Conservation (phyloP, 53 echinoderm and acorn worm species). For the Holothuria scabra region DNA sequence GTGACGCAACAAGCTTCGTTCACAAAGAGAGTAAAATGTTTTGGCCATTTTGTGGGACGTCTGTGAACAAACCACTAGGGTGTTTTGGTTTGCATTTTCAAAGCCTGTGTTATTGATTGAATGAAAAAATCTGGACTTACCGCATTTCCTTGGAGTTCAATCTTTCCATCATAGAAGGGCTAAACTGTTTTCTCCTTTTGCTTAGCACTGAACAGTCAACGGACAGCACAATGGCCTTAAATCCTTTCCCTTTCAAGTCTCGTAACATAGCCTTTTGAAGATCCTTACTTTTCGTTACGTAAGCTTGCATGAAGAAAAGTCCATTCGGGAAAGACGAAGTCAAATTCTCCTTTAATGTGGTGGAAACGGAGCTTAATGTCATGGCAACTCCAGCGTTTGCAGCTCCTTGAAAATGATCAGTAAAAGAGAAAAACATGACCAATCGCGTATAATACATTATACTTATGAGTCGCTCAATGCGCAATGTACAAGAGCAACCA, state of each 20-base stretch:
- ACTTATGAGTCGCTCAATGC: not conserved
- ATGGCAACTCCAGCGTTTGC: not conserved
- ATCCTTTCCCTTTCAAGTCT: not conserved
- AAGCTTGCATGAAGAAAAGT: not conserved
- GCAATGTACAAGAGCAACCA: not conserved
- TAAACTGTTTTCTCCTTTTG: not conserved
- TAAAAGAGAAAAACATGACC: not conserved
- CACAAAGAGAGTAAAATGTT: too few species aligned
- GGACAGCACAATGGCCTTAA: not conserved
- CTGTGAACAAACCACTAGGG: too few species aligned
- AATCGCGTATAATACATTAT: not conserved
- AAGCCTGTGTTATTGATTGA: not conserved
- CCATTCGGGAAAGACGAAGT: not conserved
- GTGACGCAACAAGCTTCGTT: too few species aligned
- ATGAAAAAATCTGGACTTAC: not conserved
- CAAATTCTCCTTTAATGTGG: not conserved
- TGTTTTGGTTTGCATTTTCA: not conserved
- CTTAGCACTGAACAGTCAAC: not conserved
- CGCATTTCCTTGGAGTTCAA: not conserved
- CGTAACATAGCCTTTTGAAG: not conserved
- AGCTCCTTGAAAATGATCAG: not conserved
- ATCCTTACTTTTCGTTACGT: not conserved
- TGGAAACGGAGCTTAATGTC: not conserved
- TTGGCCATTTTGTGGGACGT: too few species aligned
- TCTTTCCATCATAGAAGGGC: not conserved